Evolutionary conservation across 2,888 invertebrate species (phyloP).

Genomic region (Vesta saturnalis): DNA sequence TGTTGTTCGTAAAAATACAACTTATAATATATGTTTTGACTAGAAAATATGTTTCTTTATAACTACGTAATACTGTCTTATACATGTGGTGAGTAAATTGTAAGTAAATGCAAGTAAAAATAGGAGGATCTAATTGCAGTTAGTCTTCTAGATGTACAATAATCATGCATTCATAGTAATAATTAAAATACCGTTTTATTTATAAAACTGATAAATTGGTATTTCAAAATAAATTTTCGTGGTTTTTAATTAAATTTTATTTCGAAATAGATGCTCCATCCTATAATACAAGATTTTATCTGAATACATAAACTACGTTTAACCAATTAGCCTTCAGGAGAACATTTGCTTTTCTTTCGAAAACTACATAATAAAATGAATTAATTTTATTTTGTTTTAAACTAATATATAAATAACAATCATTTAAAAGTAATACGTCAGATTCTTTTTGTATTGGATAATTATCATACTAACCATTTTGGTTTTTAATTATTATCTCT

Average conservation of each 20-base stretch:
- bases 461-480: no score
- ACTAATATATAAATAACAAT: not conserved
- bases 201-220: not conserved
- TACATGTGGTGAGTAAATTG: no score
- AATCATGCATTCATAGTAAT: not conserved
- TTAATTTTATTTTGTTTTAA: not conserved
- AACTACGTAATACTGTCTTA: no score
- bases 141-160: no score
- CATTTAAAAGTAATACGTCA: not conserved
- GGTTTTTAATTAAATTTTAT: slow-evolving; percentile 9
- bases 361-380: not conserved
- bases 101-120: no score
- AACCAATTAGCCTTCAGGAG: slow-evolving; percentile 8
- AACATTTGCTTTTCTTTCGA: not conserved
- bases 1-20: no score
- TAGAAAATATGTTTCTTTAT: no score
- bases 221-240: not conserved
- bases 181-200: not conserved
- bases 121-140: no score
- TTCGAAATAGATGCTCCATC: not conserved
- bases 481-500: no score
- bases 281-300: not conserved
- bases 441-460: no score
- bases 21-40: no score
- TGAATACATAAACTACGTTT: slow-evolving; percentile 3